Percentiles rank a stretch among this genome's conserved stretches.
Evolutionary conservation across 2,797 vertebrate genomes (phyloP).

Genomic region (Potorous gilbertii): DNA sequence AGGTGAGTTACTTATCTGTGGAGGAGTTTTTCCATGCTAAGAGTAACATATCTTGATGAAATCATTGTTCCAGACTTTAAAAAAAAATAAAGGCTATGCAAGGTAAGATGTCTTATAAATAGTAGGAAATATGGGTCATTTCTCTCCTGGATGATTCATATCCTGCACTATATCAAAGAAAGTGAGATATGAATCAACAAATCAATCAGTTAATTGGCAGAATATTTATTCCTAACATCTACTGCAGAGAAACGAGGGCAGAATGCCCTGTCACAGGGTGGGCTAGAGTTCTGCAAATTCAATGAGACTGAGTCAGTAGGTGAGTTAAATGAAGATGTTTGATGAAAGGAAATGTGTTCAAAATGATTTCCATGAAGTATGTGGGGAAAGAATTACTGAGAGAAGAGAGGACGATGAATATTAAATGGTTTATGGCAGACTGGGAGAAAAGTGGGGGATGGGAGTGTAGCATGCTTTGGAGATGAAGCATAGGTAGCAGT

Average conservation of each 20-base stretch:
- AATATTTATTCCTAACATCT: neutral
- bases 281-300: neutral
- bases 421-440: neutral
- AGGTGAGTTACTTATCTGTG: neutral
- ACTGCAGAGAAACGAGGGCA: neutral
- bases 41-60: neutral
- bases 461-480: neutral
- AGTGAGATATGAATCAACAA: neutral
- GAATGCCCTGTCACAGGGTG: neutral
- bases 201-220: neutral
- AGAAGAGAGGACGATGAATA: neutral
- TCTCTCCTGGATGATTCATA: neutral
- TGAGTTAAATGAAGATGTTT: neutral
- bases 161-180: neutral
- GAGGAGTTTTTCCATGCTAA: neutral
- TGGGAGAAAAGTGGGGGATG: neutral
- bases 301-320: neutral
- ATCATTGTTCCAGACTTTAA: neutral
- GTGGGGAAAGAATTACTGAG: neutral
- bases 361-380: neutral
- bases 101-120: neutral
- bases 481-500: neutral
- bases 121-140: neutral
- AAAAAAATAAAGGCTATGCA: neutral
- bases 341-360: neutral